Evolutionary conservation across 2,888 invertebrate species (phyloP).

Genomic region (Leistus spinibarbis): DNA sequence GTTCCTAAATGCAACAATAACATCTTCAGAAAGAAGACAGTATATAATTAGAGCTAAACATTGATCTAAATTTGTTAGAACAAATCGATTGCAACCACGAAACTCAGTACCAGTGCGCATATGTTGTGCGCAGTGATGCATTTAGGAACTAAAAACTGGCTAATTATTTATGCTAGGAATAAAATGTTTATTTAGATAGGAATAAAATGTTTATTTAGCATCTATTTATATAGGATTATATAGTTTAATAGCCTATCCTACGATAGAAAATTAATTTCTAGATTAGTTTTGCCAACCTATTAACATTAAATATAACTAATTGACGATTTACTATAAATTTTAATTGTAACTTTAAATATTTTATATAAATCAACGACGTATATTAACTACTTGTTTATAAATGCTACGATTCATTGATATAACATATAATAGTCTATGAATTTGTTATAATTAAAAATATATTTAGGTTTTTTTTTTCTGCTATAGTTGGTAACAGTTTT

Average conservation of each 20-base stretch:
- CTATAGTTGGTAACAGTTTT: background rate
- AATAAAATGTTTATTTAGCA: too few species aligned
- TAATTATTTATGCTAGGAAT: too few species aligned
- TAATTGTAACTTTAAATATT: too few species aligned
- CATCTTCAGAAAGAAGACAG: background rate
- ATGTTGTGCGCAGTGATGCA: background rate
- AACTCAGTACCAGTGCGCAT: background rate
- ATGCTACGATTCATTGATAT: background rate
- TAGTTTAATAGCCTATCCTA: too few species aligned
- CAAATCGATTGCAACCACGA: background rate
- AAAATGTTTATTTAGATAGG: too few species aligned
- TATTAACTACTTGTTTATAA: background rate
- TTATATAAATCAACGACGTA: too few species aligned
- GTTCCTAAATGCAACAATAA: background rate
- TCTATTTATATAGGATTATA: too few species aligned
- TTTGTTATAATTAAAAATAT: background rate
- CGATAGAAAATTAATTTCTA: background rate
- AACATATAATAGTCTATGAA: background rate
- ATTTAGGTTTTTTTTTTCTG: background rate
- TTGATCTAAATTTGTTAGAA: background rate
- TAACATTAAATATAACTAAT: background rate
- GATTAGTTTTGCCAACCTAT: background rate
- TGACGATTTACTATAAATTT: background rate
- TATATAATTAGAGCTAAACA: background rate
- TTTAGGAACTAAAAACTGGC: background rate